A percentile compares a stretch with the other conserved stretches of the same genome.
Conservation (phyloP, 2,888 invertebrate genomes). For the Heliconius cydno region DNA sequence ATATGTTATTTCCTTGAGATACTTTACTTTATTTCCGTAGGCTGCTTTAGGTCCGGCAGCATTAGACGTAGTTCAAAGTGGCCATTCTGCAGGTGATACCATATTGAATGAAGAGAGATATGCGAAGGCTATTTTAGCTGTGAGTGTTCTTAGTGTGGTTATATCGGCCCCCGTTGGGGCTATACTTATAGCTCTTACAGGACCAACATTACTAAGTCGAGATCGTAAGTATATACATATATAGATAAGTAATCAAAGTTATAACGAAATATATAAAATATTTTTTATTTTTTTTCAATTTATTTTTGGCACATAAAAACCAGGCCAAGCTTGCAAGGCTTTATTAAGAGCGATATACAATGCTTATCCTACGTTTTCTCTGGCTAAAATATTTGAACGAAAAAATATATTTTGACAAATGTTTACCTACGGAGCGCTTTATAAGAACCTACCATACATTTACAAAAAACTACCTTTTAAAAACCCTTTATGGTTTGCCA, state of each 20-base stretch:
- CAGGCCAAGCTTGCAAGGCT: not conserved
- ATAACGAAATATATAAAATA: not conserved
- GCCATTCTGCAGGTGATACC: constrained; percentile 68
- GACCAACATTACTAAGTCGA: constrained; percentile 81
- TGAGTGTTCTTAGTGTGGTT: constrained; percentile 89
- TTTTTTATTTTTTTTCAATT: not conserved
- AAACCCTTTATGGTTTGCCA: no score
- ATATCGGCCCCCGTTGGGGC: constrained; percentile 89
- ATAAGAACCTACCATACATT: no score
- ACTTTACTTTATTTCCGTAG: constrained; percentile 60
- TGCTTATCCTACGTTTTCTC: not conserved
- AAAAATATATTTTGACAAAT: no score
- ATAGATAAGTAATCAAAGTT: not conserved
- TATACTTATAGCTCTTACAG: constrained; percentile 86
- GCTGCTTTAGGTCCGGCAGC: constrained; percentile 89
- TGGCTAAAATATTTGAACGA: no score
- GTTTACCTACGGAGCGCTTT: no score
- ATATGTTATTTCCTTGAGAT: not conserved
- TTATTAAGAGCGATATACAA: not conserved
- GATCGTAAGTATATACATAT: constrained; percentile 53
- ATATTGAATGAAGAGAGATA: constrained; percentile 73
- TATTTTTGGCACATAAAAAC: not conserved
- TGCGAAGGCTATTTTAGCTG: constrained; percentile 85
- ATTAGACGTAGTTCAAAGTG: constrained; percentile 78
- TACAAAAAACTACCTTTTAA: no score